These are phyloP conservation scores for Erynnis tages DNA, from an alignment of 2,888 invertebrate species.

Conservation along the genomic window DNA sequence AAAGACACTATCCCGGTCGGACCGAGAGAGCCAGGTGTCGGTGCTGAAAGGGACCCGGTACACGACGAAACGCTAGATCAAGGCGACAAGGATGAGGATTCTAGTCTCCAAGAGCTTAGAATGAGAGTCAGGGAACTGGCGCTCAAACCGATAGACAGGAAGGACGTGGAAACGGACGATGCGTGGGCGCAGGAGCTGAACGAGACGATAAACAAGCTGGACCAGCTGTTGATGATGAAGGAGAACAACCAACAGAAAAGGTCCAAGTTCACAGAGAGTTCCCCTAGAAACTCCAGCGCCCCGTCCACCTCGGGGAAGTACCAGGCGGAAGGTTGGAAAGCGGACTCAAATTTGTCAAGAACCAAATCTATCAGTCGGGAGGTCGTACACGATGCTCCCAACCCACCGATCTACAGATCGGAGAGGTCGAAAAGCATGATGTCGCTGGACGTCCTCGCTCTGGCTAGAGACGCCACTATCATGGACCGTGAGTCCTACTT, in stretches of 20 bases:
- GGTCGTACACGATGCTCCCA: constrained; percentile 56
- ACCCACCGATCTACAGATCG: constrained; percentile 57
- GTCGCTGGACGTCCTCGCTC: constrained; percentile 69
- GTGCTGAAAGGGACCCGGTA: constrained; percentile 83
- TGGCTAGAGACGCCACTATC: constrained; percentile 66
- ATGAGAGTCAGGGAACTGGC: constrained; percentile 87
- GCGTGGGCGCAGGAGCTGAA: constrained; percentile 89
- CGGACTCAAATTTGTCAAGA: constrained; percentile 53
- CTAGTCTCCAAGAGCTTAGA: constrained; percentile 84
- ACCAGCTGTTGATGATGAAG: constrained; percentile 86
- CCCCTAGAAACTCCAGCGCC: constrained; percentile 65
- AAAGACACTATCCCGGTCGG: constrained; percentile 74
- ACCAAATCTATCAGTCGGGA: constrained; percentile 68
- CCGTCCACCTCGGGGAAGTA: constrained; percentile 59
- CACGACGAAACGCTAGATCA: constrained; percentile 60
- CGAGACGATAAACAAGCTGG: constrained; percentile 88
- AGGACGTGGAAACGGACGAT: constrained; percentile 85
- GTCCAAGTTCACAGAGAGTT: constrained; percentile 66
- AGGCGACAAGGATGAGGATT: constrained; percentile 72
- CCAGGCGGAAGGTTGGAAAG: constrained; percentile 54
- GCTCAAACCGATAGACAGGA: constrained; percentile 87
- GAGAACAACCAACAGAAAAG: constrained; percentile 82
- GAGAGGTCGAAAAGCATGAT: constrained; percentile 77
- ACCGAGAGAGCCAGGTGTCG: constrained; percentile 87
- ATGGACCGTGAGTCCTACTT: constrained; percentile 71